Evolutionary conservation across 2,888 invertebrate species (phyloP), one percentile per base, ranked within the genome.

Genomic region (Torymus texanus): DNA sequence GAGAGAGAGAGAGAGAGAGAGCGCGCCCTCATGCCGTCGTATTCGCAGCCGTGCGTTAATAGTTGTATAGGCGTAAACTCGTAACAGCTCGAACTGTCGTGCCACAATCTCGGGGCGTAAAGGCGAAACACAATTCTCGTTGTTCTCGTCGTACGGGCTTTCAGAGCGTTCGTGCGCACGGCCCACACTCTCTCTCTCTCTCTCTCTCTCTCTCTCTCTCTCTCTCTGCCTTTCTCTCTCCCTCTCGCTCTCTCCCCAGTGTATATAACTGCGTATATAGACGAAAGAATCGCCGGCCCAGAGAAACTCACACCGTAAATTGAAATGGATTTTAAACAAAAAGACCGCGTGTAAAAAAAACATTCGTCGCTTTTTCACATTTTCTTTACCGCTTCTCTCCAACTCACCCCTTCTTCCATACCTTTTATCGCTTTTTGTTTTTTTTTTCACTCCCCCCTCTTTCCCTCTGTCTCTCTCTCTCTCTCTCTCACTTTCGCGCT

Each of bases 11-110:
- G 21, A 21, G 21, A 2, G 21, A 21, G 21, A 21, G 21, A 21
- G 41, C 5, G 41, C 53, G 14, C 29, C 50, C 58, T 4, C 21
- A 21, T 21, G 8, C 14, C 56, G n/a, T 63, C 50, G 29, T 14
- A 58, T 24, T 66, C 59, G 61, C 41, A 14, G 14, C 24, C 29
- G 21, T 21, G 77, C 78, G 61, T 78, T 78, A 78, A 72, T 78
- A 78, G 78, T 72, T 41, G 72, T 78, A 67, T 78, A 67, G 72
- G 78, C 72, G 66, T 61, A 71, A 72, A 72, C 58, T 71, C 77
- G 77, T 70, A 76, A 76, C 76, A 76, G 63, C 70, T 76, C 62
- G 18, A 55, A 62, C 68, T 62, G 68, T 56, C 70, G 62, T 58
- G 11, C 55, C 59, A 14, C 66, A 72, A 67, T 67, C 78, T 78